These are phyloP conservation scores for Anarhynchus alexandrinus DNA, from an alignment of 2,113 vertebrate species.

Conservation along the genomic window DNA sequence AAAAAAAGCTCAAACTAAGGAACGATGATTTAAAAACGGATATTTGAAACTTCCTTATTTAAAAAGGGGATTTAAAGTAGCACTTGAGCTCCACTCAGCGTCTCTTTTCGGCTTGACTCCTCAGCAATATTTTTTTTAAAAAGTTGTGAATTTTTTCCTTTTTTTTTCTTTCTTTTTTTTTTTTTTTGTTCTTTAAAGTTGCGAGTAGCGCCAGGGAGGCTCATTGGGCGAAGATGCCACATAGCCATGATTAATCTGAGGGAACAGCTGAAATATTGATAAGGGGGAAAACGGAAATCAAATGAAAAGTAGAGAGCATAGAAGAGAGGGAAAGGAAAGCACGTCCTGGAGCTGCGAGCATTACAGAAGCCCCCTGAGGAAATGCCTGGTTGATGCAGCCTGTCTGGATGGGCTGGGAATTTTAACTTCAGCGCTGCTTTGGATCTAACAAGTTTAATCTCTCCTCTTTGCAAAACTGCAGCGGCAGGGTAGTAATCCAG, in stretches of 20 bases:
- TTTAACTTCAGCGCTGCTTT: constrained; percentile 5
- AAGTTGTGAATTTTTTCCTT: neutral
- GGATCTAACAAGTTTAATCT: constrained; percentile 8
- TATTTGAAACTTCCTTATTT: constrained; percentile 57
- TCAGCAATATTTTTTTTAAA: neutral
- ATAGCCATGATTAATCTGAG: constrained; percentile 51
- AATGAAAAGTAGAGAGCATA: constrained; percentile 60
- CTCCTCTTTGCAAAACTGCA: neutral
- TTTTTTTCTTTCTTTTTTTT: neutral
- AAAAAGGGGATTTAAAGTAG: constrained; percentile 30
- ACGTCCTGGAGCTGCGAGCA: neutral
- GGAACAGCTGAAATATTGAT: constrained; percentile 73
- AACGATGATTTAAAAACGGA: constrained; percentile 42
- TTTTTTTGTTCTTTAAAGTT: neutral
- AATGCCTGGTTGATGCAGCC: constrained; percentile 41
- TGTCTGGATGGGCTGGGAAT: constrained; percentile 26
- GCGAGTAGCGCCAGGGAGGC: neutral
- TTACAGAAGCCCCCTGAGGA: constrained; percentile 45
- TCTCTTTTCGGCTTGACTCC: constrained; percentile 47
- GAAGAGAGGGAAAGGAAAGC: constrained; percentile 1
- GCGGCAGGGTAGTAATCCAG: neutral
- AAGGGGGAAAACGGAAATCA: constrained; percentile 70
- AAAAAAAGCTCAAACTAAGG: neutral
- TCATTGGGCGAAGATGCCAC: constrained; percentile 39
- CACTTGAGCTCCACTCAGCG: constrained; percentile 62